Base-by-base conservation (phyloP, 2,113 vertebrate genomes). In the Rhinichthys klamathensis region DNA sequence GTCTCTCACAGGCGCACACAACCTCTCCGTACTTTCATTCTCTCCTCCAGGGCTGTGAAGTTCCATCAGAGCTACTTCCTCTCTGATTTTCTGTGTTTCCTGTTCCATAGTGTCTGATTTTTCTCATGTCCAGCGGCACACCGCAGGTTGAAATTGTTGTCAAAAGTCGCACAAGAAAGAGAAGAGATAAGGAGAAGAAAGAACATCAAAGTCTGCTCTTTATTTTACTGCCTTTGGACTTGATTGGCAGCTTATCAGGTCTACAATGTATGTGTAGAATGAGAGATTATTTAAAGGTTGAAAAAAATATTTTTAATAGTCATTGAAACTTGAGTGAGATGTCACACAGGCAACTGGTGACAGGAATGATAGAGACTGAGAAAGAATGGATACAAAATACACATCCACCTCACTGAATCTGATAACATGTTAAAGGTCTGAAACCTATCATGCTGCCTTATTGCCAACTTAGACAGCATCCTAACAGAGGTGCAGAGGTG, bases 91-190 rank as follows among this genome's bases (percentile, higher is more conserved):
- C 63, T 77, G 44, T 90, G 86, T 88, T 90, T 89, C 88, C 73
- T 74, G 30, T 78, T 65, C 84, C 75, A 83, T 65, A 65, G 84
- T 84, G 51, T 76, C 77, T 91, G 89, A 93, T 93, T 84, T 65
- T 67, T 73, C 72, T 80, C 89, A 88, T 91, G 85, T 92, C 89
- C 85, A 85, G 72, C 84, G 89, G 88, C 85, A 84, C 87, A 86
- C 85, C 7, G 5, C 85, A 85, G 88, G 88, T 90, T 89, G 85
- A 87, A 88, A 75, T 83, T 85, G 67, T 88, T 92, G 90, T 91
- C 90, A 92, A 87, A 89, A 87, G 85, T 88, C 83, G 41, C 85
- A 89, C 88, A 84, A 91, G 77, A 91, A 93, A 88, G 69, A 78
- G 86, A 41, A 90, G 83, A 89, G 11, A 67, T 78, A 67, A 49